Evolutionary conservation across 2,113 vertebrate species (phyloP).

Genomic region (Colius striatus): DNA sequence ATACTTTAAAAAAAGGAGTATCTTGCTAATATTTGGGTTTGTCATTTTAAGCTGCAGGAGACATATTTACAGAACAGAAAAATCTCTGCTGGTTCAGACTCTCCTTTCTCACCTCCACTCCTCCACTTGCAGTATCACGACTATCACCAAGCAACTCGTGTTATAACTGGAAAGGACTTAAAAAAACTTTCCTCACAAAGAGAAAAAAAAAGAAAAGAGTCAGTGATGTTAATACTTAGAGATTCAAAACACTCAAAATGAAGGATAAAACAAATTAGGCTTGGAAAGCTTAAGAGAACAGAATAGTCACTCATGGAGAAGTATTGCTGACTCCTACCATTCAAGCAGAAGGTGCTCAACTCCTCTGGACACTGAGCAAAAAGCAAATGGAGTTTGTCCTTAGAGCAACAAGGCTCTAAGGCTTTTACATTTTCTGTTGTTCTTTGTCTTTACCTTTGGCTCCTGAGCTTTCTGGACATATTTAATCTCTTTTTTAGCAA

Average conservation of each 20-base stretch:
- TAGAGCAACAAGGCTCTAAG: not conserved
- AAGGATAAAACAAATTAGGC: not conserved
- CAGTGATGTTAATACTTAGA: not conserved
- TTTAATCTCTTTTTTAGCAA: not conserved
- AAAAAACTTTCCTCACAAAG: not conserved
- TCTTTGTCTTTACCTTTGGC: not conserved
- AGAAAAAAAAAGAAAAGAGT: not conserved
- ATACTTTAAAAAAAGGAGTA: not conserved
- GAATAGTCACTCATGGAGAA: not conserved
- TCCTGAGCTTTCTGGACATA: not conserved
- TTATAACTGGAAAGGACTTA: not conserved
- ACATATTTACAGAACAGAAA: not conserved
- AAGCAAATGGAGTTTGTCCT: not conserved
- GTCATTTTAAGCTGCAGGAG: not conserved
- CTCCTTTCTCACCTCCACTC: slow-evolving; percentile 20
- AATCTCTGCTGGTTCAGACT: not conserved
- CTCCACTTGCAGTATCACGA: slow-evolving; percentile 13
- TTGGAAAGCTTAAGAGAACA: not conserved
- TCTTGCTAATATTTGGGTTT: not conserved
- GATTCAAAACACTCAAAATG: not conserved
- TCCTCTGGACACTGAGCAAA: not conserved
- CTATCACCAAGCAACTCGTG: slow-evolving; percentile 42
- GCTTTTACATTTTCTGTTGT: not conserved
- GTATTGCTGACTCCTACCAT: not conserved
- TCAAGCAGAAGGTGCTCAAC: not conserved